Evolutionary conservation across 2,888 invertebrate species (phyloP).

Genomic region (Andrena chrysosceles): DNA sequence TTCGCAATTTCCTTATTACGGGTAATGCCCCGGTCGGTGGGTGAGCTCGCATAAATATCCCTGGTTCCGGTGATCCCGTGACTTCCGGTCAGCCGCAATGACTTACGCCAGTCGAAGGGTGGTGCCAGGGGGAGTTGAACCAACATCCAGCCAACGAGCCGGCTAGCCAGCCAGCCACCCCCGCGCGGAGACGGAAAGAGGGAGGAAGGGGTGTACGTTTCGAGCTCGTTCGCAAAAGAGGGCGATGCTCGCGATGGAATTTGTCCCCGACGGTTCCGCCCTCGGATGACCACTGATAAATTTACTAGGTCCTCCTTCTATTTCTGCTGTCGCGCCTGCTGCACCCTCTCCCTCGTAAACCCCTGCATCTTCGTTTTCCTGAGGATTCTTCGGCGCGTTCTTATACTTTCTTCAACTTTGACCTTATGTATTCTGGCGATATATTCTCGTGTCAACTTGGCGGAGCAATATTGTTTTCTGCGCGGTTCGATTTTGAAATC

Average conservation of each 20-base stretch:
- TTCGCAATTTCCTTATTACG: slow-evolving; percentile 85
- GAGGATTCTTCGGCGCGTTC: not conserved
- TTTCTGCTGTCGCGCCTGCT: slow-evolving; percentile 47
- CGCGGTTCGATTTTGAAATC: too few relatives aligned
- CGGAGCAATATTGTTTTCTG: too few relatives aligned
- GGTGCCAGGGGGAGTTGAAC: slow-evolving; percentile 47
- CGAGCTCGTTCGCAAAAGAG: slow-evolving; percentile 73
- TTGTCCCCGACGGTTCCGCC: slow-evolving; percentile 83
- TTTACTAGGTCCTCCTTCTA: slow-evolving; percentile 81
- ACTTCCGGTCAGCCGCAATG: slow-evolving; percentile 85
- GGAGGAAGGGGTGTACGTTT: slow-evolving; percentile 51
- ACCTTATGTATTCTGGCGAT: not conserved
- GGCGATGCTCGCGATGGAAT: slow-evolving; percentile 83
- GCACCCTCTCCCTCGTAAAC: slow-evolving; percentile 6
- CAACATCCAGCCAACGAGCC: slow-evolving; percentile 54
- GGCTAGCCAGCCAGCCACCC: slow-evolving; percentile 51
- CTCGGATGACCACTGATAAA: slow-evolving; percentile 84
- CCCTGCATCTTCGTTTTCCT: not conserved
- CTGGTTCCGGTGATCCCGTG: slow-evolving; percentile 84
- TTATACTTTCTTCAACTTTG: not conserved
- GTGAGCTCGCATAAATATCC: slow-evolving; percentile 84
- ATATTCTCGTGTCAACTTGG: too few relatives aligned
- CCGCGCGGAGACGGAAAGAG: slow-evolving; percentile 34
- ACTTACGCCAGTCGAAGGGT: slow-evolving; percentile 81
- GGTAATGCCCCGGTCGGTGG: slow-evolving; percentile 84